phyloP scores from a whole-genome alignment of 2,113 vertebrate genomes.

The Pollimyrus isidori region DNA sequence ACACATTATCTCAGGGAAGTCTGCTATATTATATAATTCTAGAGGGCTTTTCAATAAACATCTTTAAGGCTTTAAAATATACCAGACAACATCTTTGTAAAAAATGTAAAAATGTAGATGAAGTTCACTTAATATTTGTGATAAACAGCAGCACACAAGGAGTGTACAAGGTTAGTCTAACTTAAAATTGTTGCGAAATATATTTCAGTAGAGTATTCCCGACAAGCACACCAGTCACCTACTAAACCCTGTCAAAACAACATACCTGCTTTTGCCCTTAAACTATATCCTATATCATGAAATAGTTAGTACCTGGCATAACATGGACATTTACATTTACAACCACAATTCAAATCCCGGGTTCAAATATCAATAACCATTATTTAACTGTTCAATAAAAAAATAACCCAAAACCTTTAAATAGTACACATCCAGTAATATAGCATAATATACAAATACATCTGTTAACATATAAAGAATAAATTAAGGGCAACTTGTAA shows the following conservation, averaged over 20 bases:
- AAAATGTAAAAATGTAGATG: background rate
- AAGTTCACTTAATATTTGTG: background rate
- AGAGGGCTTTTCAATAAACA: background rate
- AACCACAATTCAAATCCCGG: background rate
- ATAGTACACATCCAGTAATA: slow-evolving; percentile 23
- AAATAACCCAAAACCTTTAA: slow-evolving; percentile 19
- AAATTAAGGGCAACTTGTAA: slow-evolving; percentile 36
- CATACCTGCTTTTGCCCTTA: background rate
- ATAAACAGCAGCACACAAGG: background rate
- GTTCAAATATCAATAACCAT: background rate
- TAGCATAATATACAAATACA: slow-evolving; percentile 33
- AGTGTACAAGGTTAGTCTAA: background rate
- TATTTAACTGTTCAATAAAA: background rate
- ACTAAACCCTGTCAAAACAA: background rate
- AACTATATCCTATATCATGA: background rate
- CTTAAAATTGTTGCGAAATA: background rate
- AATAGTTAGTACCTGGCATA: background rate
- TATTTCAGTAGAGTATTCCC: background rate
- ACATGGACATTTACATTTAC: background rate
- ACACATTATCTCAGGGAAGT: background rate
- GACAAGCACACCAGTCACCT: background rate
- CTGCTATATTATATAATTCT: background rate
- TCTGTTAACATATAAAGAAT: slow-evolving; percentile 31
- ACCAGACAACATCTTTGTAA: background rate
- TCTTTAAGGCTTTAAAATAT: background rate